These are phyloP conservation scores for Pocota personata DNA, from an alignment of 2,888 invertebrate species.

Conservation along the genomic window DNA sequence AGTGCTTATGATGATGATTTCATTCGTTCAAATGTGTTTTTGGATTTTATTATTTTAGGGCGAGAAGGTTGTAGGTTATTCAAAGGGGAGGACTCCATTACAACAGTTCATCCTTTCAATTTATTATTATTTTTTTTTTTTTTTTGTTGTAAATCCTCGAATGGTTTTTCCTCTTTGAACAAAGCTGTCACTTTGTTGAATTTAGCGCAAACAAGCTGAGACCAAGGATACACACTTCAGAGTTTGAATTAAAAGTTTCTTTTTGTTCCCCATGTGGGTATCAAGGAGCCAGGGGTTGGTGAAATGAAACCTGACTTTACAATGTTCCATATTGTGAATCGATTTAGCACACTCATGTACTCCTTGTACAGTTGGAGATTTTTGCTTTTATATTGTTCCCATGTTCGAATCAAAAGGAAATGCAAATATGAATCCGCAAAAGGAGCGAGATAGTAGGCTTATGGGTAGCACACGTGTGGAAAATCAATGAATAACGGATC, in stretches of 20 bases:
- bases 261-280: background rate
- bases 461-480: slow-evolving; percentile 31
- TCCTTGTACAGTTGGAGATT: background rate
- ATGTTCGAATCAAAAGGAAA: slow-evolving; percentile 26
- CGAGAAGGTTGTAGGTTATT: background rate
- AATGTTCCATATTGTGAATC: slow-evolving; percentile 15
- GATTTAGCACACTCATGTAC: slow-evolving; percentile 3
- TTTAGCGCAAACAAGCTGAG: background rate
- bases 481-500: slow-evolving; percentile 37
- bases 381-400: background rate
- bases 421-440: slow-evolving; percentile 5
- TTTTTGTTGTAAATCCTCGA: background rate
- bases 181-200: slow-evolving; percentile 27
- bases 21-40: slow-evolving; percentile 9
- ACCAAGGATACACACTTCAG: background rate
- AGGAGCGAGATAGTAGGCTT: slow-evolving; percentile 8
- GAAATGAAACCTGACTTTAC: slow-evolving; percentile 14
- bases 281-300: background rate
- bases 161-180: slow-evolving; percentile 1
- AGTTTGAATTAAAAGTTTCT: background rate
- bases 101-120: slow-evolving; percentile 8
- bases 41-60: slow-evolving; percentile 17
- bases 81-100: slow-evolving; percentile 15
- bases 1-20: slow-evolving; percentile 46
- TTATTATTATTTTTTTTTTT: background rate